A percentile compares a stretch with the other conserved stretches of the same genome.
phyloP scores from a whole-genome alignment of 2,113 vertebrate species.

The Mus pahari region DNA sequence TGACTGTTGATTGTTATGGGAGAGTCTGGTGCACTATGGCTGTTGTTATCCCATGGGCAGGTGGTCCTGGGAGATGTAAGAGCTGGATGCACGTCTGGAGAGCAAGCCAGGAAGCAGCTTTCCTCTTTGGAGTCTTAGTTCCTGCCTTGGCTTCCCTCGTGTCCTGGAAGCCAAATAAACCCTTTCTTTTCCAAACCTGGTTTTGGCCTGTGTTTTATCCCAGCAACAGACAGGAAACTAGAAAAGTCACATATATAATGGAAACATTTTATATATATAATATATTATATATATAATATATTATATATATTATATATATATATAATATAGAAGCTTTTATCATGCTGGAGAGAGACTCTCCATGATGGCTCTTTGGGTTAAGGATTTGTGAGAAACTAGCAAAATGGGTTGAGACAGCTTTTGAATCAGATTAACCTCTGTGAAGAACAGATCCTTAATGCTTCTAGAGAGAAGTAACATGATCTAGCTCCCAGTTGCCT shows the following conservation, averaged over 20 bases:
- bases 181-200: not conserved
- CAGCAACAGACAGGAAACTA: not conserved
- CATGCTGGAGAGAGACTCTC: conserved; percentile 2
- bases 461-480: not conserved
- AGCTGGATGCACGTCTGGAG: not conserved
- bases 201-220: not conserved
- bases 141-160: not conserved
- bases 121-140: not conserved
- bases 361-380: not conserved
- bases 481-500: not conserved
- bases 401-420: conserved; percentile 10
- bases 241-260: not conserved
- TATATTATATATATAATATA: no score
- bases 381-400: not conserved
- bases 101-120: not conserved
- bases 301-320: no score
- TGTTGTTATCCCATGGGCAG: not conserved
- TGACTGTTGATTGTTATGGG: no score
- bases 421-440: not conserved
- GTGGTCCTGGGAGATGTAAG: not conserved
- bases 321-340: no score
- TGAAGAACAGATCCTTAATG: not conserved
- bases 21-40: not conserved
- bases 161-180: not conserved
- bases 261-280: no score